Conservation (phyloP, 30 jellyfish, hydroid and myxozoan species). For the Cassiopea andromeda region DNA sequence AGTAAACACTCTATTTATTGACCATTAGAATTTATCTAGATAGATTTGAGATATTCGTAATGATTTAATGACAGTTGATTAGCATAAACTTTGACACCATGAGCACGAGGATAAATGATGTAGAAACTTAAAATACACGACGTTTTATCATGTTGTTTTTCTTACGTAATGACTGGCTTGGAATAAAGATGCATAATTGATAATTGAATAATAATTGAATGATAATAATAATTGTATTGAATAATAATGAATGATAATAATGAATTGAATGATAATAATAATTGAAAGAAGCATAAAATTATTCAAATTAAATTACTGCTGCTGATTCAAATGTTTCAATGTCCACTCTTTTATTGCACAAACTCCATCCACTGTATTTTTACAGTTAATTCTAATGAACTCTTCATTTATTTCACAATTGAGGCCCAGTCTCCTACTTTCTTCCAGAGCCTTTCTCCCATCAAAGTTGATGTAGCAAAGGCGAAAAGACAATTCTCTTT, state of each 20-base stretch:
- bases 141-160: no score
- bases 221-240: no score
- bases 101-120: no score
- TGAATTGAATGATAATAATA: no score
- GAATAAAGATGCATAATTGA: no score
- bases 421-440: constrained; percentile 47
- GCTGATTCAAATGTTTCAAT: constrained; percentile 3
- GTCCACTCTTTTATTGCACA: constrained; percentile 43
- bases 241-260: no score
- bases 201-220: no score
- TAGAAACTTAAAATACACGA: no score
- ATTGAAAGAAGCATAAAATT: no score
- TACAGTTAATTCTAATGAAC: constrained; percentile 29
- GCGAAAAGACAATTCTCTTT: constrained; percentile 51
- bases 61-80: no score
- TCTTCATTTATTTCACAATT: constrained; percentile 20
- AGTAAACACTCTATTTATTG: background rate
- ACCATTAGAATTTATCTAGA: background rate
- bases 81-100: no score
- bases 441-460: constrained; percentile 55
- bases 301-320: background rate
- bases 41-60: background rate
- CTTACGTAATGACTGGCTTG: no score
- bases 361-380: constrained; percentile 41
- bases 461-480: constrained; percentile 60